phyloP scores from a whole-genome alignment of 2,888 invertebrate species.

The Nephrotoma flavescens region DNA sequence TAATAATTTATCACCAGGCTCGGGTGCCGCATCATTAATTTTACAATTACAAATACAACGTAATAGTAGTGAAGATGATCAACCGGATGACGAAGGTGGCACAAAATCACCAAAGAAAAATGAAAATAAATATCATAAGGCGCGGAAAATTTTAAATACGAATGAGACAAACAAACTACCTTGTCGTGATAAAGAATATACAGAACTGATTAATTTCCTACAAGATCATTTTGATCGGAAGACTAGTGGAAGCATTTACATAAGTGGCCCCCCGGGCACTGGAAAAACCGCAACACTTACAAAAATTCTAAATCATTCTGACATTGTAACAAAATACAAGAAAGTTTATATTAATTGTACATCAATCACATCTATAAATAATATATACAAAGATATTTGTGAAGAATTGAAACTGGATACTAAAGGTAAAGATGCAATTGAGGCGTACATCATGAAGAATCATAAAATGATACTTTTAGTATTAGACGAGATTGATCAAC shows the following conservation, averaged over 20 bases:
- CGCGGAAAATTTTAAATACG: constrained; percentile 26
- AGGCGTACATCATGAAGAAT: constrained; percentile 48
- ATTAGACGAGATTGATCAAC: constrained; percentile 90
- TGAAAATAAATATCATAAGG: constrained; percentile 27
- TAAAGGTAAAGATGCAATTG: constrained; percentile 47
- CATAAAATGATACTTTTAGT: constrained; percentile 69
- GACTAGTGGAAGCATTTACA: constrained; percentile 70
- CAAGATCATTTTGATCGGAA: constrained; percentile 44
- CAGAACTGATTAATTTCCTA: constrained; percentile 53
- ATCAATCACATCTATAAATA: constrained; percentile 64
- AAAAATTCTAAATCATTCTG: constrained; percentile 49
- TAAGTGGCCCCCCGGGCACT: constrained; percentile 95
- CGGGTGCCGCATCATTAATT: not conserved
- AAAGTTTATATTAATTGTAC: constrained; percentile 71
- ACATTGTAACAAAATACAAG: constrained; percentile 35
- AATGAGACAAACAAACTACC: constrained; percentile 39
- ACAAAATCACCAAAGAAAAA: not conserved
- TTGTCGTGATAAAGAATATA: constrained; percentile 68
- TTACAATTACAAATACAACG: not conserved
- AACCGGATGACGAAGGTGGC: constrained; percentile 5
- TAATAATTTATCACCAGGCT: constrained; percentile 13
- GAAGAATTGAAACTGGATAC: constrained; percentile 50
- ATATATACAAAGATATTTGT: constrained; percentile 65
- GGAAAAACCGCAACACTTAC: constrained; percentile 87
- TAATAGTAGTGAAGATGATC: constrained; percentile 5